These are phyloP conservation scores for Distichodus sexfasciatus DNA, from an alignment of 2,797 vertebrate species.

Conservation along the genomic window DNA sequence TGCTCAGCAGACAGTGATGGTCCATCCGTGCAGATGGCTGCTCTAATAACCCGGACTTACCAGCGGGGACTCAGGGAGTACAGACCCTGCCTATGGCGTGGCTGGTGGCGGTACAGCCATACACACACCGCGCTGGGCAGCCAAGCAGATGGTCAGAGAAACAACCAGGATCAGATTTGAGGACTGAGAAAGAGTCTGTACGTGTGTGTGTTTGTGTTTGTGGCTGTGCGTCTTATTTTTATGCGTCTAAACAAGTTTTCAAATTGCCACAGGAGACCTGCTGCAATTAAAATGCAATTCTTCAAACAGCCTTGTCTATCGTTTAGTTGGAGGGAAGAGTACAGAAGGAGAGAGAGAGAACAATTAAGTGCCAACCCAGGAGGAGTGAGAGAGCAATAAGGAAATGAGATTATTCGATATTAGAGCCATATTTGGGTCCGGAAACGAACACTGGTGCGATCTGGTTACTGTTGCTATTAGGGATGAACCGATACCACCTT, in stretches of 20 bases:
- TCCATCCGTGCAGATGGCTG: slow-evolving; percentile 58
- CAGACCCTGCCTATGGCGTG: slow-evolving; percentile 37
- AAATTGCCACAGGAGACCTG: slow-evolving; percentile 7
- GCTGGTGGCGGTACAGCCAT: slow-evolving; percentile 32
- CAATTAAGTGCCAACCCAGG: neutral
- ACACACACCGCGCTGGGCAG: slow-evolving; percentile 1
- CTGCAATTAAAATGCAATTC: slow-evolving; percentile 17
- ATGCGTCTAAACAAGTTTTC: slow-evolving; percentile 4
- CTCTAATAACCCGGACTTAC: slow-evolving; percentile 55
- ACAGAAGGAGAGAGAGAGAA: neutral
- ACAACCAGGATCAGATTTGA: slow-evolving; percentile 15
- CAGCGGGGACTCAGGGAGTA: slow-evolving; percentile 22
- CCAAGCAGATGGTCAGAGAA: slow-evolving; percentile 41
- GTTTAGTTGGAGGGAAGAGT: neutral
- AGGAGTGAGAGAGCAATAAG: slow-evolving; percentile 48
- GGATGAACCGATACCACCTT: too few species aligned
- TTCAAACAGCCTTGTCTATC: slow-evolving; percentile 1
- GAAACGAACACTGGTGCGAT: too few species aligned
- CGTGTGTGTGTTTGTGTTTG: neutral
- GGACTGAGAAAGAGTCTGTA: slow-evolving; percentile 21
- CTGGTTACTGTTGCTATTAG: too few species aligned
- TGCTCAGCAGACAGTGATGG: slow-evolving; percentile 43
- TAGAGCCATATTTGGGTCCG: too few species aligned
- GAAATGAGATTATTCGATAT: slow-evolving; percentile 52
- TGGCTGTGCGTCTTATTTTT: slow-evolving; percentile 27